Conservation (phyloP, 1,140 invertebrate genomes). For the Drosophila guanche region DNA sequence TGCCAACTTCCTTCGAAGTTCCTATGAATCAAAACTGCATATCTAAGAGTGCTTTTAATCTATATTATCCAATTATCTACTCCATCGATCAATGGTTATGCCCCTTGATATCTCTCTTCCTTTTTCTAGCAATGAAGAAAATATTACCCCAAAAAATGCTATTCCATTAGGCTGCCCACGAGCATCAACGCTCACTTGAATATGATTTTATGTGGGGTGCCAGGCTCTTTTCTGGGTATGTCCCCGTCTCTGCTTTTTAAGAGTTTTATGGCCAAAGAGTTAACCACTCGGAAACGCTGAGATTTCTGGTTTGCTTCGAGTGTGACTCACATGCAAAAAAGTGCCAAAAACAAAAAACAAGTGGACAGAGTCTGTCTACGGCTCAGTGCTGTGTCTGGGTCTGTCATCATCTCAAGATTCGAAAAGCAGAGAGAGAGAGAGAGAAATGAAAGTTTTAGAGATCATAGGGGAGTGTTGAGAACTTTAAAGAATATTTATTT, state of each 20-base stretch:
- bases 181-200: too few relatives aligned
- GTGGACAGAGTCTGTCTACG: not conserved
- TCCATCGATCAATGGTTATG: not conserved
- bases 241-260: too few relatives aligned
- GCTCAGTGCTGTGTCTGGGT: not conserved
- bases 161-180: not conserved
- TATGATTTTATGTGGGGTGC: not conserved
- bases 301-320: constrained; percentile 16
- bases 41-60: not conserved
- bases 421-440: not conserved
- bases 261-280: constrained; percentile 16
- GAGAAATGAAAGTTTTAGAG: constrained; percentile 5
- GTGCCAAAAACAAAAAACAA: constrained; percentile 23
- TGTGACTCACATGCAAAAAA: constrained; percentile 19
- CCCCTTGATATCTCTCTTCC: constrained; percentile 1
- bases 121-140: constrained; percentile 1
- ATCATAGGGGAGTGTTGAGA: constrained; percentile 6
- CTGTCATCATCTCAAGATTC: not conserved
- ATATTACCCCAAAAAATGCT: not conserved
- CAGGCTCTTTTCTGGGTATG: constrained; percentile 28
- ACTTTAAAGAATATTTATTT: too few relatives aligned
- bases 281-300: constrained; percentile 25
- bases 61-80: too few relatives aligned
- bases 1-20: not conserved
- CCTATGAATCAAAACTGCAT: not conserved